Percentiles rank a stretch among this genome's conserved stretches.
phyloP scores from a whole-genome alignment of 2,113 vertebrate species.

The Thamnophis sirtalis region DNA sequence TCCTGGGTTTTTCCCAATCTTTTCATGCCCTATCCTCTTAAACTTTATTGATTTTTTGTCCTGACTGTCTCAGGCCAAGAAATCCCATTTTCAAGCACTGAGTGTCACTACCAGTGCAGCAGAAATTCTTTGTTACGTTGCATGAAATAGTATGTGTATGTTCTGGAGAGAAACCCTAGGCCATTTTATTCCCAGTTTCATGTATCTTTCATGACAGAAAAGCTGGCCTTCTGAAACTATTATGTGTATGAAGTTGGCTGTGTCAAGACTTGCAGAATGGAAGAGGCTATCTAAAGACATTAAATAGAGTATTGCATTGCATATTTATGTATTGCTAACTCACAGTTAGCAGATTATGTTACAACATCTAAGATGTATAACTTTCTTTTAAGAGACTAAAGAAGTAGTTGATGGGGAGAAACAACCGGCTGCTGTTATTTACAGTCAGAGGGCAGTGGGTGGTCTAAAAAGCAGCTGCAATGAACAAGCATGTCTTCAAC shows the following conservation, averaged over 20 bases:
- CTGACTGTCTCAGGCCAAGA: background rate
- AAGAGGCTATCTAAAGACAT: background rate
- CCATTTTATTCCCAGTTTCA: background rate
- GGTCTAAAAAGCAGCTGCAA: constrained; percentile 18
- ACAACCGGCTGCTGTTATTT: constrained; percentile 16
- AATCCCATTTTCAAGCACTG: background rate
- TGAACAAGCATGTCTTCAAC: background rate
- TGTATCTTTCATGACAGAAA: background rate
- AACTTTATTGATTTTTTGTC: background rate
- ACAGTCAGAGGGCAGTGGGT: background rate
- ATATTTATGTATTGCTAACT: background rate
- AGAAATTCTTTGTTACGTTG: background rate
- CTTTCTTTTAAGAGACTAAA: background rate
- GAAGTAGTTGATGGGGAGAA: background rate
- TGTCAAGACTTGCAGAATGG: background rate
- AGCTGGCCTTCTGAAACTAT: background rate
- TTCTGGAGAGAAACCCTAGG: background rate
- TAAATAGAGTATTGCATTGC: background rate
- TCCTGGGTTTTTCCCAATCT: background rate
- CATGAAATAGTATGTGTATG: background rate
- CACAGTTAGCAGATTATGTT: background rate
- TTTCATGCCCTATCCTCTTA: background rate
- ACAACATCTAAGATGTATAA: background rate
- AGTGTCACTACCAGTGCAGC: background rate
- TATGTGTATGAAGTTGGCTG: background rate